Evolutionary conservation across 2,797 vertebrate species (phyloP), one percentile per base, ranked within the genome.

Genomic region (Sebastes paucispinis): DNA sequence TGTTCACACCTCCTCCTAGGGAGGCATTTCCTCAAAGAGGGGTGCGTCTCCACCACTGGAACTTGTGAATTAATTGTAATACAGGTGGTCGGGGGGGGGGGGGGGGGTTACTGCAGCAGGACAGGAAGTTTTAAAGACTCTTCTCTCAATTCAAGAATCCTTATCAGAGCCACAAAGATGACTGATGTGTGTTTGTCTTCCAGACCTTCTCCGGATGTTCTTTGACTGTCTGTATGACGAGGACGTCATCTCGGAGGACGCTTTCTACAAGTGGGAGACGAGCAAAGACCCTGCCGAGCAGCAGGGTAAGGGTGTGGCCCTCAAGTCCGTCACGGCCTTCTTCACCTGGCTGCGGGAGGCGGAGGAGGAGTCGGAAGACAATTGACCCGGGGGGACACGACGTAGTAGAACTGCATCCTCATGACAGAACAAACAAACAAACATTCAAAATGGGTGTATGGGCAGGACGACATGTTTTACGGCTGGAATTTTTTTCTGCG

Each of bases 271-370:
- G 73, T 99, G 98, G 98, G 98, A 99, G 76, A 93, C 95, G 66
- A 98, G 98, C 95, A 98, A 97, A 92, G 98, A 99, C 95, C 97
- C 97, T 0, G 97, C 97, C 0, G 98, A 99, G 93, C 98, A 98
- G 95, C 94, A 91, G 2, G 98, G 98, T 59, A 99, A 99, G 80
- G 98, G 97, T 3, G 97, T 98, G 83, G 98, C 98, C 47, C 96
- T 99, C 12, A 98, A 98, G 77, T 99, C 98, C 0, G 98, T 99
- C 87, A 98, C 97, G 0, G 97, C 98, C 0, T 99, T 99, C 94
- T 99, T 99, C 93, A 99, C 97, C 1, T 99, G 98, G 98, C 96
- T 99, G 82, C 96, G 97, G 34, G 98, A 99, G 94, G 98, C 98
- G 0, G 98, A 99, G 91, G 98, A 99, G 93, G 98, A 99, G 93